Conservation (phyloP, 2,888 invertebrate genomes). For the Hipparchia sbordonii region DNA sequence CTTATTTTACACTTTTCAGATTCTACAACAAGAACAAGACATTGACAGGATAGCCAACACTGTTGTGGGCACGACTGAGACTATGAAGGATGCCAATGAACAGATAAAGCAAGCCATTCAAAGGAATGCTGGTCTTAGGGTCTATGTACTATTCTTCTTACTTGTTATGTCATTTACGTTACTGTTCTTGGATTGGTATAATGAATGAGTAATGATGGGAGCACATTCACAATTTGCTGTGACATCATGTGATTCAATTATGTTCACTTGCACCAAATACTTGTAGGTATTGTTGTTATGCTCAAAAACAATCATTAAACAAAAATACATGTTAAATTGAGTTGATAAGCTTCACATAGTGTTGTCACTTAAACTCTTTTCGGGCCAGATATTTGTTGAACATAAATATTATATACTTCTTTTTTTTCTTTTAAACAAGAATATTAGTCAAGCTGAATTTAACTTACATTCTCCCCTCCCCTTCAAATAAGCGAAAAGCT, state of each 20-base stretch:
- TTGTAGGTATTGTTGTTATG: no score
- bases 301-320: no score
- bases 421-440: no score
- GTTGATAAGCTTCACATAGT: no score
- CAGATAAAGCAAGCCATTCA: constrained; percentile 98
- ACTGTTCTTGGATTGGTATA: constrained; percentile 99
- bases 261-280: neutral
- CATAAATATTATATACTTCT: no score
- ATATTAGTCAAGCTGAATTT: no score
- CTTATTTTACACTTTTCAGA: constrained; percentile 60
- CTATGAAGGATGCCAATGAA: constrained; percentile 97
- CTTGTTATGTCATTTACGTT: constrained; percentile 97
- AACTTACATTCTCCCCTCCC: no score
- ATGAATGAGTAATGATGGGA: constrained; percentile 80
- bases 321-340: no score
- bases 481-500: no score
- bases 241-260: neutral
- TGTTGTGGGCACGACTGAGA: constrained; percentile 96
- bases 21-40: constrained; percentile 96
- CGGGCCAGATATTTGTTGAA: no score
- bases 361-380: no score
- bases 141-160: constrained; percentile 97
- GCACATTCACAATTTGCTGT: neutral
- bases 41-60: constrained; percentile 95
- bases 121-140: constrained; percentile 96